A percentile compares a stretch with the other conserved stretches of the same genome.
Conservation (phyloP, 2,888 invertebrate genomes). For the Synergus itoensis region DNA sequence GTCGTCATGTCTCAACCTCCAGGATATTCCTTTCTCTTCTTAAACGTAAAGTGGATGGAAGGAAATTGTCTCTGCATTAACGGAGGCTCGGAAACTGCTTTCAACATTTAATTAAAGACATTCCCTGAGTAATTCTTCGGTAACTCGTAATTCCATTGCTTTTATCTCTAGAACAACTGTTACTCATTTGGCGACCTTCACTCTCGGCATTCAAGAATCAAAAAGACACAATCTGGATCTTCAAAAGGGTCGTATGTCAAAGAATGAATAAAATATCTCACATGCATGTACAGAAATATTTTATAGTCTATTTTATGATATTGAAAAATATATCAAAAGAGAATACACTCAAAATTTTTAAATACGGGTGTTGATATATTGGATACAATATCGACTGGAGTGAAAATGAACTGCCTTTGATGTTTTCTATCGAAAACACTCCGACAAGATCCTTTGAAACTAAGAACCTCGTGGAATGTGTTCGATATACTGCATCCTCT, state of each 20-base stretch:
- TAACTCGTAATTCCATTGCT: slow-evolving; percentile 74
- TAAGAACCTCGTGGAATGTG: not conserved
- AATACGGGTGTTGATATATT: not conserved
- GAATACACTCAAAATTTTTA: not conserved
- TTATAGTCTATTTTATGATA: not conserved
- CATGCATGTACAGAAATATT: not conserved
- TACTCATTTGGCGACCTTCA: slow-evolving; percentile 71
- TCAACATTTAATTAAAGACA: slow-evolving; percentile 77
- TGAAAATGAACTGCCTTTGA: not conserved
- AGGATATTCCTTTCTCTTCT: slow-evolving; percentile 68
- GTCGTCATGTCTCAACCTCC: slow-evolving; percentile 52
- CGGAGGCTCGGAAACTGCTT: slow-evolving; percentile 75
- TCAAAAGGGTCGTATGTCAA: not conserved
- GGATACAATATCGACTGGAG: not conserved
- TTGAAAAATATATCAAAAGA: not conserved
- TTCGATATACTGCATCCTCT: not conserved
- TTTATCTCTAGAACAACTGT: slow-evolving; percentile 73
- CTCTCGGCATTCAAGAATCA: slow-evolving; percentile 60
- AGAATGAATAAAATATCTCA: not conserved
- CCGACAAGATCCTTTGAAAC: not conserved
- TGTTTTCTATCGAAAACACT: not conserved
- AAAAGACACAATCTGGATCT: not conserved
- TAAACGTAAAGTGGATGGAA: slow-evolving; percentile 73
- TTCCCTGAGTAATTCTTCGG: slow-evolving; percentile 74
- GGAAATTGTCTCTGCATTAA: slow-evolving; percentile 77